phyloP scores from a whole-genome alignment of 1,140 invertebrate species.

The Cheumatopsyche charites region DNA sequence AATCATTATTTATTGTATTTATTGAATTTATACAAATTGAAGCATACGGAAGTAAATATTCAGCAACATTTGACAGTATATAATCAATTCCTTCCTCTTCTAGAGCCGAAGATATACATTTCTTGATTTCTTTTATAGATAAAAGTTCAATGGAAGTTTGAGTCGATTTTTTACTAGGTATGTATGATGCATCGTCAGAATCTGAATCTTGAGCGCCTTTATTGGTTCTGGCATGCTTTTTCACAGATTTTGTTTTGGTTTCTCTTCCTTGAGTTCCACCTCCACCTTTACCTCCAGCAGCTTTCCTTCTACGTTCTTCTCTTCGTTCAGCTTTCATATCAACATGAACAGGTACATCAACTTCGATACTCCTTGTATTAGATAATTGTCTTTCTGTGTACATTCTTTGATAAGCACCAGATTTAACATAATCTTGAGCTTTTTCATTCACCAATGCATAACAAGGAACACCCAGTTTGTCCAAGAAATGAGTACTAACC shows the following conservation, averaged over 20 bases:
- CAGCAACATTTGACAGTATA: conserved; percentile 65
- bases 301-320: conserved; percentile 89
- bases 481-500: conserved; percentile 71
- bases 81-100: conserved; percentile 71
- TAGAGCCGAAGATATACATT: conserved; percentile 67
- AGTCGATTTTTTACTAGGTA: conserved; percentile 53
- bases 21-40: conserved; percentile 26
- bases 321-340: conserved; percentile 76
- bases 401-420: conserved; percentile 70
- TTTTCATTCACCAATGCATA: conserved; percentile 71
- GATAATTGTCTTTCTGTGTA: conserved; percentile 66
- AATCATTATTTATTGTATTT: background rate
- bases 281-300: conserved; percentile 81
- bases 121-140: conserved; percentile 70
- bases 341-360: conserved; percentile 54
- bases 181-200: conserved; percentile 64
- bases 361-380: conserved; percentile 58
- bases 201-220: conserved; percentile 64
- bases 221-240: conserved; percentile 69
- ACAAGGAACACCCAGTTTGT: conserved; percentile 72
- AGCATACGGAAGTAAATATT: conserved; percentile 66
- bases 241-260: conserved; percentile 93
- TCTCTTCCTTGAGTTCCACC: conserved; percentile 92
- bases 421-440: conserved; percentile 74
- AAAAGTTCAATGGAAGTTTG: conserved; percentile 67